Evolutionary conservation across 2,888 invertebrate species (phyloP).

Genomic region (Cataglyphis rosenhaueri): DNA sequence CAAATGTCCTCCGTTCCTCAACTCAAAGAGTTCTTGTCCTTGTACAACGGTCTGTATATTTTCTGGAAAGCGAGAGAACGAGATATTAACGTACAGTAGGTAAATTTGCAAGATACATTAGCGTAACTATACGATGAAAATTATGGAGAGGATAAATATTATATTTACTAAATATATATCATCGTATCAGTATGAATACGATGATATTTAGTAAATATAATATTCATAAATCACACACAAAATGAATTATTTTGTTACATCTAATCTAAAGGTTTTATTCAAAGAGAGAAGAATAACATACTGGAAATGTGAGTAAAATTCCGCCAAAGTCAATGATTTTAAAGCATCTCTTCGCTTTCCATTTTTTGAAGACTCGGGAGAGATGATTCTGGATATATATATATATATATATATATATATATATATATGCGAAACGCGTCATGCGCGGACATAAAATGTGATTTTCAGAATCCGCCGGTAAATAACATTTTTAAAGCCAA

Average conservation of each 20-base stretch:
- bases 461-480: conserved; percentile 65
- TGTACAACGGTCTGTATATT: conserved; percentile 7
- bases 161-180: conserved; percentile 17
- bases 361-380: conserved; percentile 2
- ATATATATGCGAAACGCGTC: conserved; percentile 49
- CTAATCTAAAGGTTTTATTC: conserved; percentile 1
- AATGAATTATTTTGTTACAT: background rate
- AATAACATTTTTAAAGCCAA: conserved; percentile 68
- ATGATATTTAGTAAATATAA: no score
- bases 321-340: conserved; percentile 14
- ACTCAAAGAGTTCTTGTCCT: conserved; percentile 45
- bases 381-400: conserved; percentile 34
- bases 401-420: conserved; percentile 36
- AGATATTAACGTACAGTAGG: conserved; percentile 33
- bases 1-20: conserved; percentile 31
- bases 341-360: background rate
- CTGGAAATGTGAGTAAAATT: background rate
- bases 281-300: background rate
- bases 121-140: background rate
- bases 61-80: conserved; percentile 4
- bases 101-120: conserved; percentile 27
- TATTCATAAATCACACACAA: background rate
- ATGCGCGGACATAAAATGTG: conserved; percentile 64
- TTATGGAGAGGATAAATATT: background rate
- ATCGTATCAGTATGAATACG: background rate